Base-by-base conservation (phyloP, 2,113 vertebrate species). In the Lethenteron camtschaticum region DNA sequence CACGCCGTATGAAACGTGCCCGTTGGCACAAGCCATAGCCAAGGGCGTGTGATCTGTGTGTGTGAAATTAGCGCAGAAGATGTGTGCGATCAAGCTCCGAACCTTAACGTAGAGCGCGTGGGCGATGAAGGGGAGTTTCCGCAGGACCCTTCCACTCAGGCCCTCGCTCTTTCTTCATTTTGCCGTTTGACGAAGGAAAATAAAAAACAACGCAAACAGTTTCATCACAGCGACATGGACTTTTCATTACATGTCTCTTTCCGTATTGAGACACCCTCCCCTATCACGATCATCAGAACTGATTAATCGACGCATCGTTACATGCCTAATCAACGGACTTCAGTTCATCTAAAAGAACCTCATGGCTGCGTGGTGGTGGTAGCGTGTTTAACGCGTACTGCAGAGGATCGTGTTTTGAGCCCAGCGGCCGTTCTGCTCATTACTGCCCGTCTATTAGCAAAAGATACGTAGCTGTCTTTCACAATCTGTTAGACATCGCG, bases 51-150 rank as follows among this genome's bases (percentile, higher is more conserved):
- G 41, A 41, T 41, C 41, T 6, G 5, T 41, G 41, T 41, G 41
- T 41, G 41, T 41, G 41, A 41, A 41, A 41, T 41, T 41, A 41
- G 41, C 41, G 41, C 5, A 41, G 41, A 41, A 63, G 16, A 63
- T 63, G 59, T 63, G 16, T 63, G 13, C 59, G 16, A 8, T 14
- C 16, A 8, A 63, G 16, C 13, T 16, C 63, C 63, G n/a, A 66
- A 92, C 94, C 81, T 88, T 89, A 69, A 91, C 76, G 68, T 84
- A 91, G 58, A 96, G 83, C 0, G 94, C 90, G 12, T 99, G 92
- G 72, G 94, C 88, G 74, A 99, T 79, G 77, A 99, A 99, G 1
- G 94, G 94, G 57, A 96, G 81, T 72, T 92, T 99, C 71, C 94
- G 81, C 60, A 99, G 81, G 10, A 85, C 82, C 14, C 92, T 80